Evolutionary conservation across 2,888 invertebrate genomes (phyloP).

Genomic region (Frankliniella fusca): DNA sequence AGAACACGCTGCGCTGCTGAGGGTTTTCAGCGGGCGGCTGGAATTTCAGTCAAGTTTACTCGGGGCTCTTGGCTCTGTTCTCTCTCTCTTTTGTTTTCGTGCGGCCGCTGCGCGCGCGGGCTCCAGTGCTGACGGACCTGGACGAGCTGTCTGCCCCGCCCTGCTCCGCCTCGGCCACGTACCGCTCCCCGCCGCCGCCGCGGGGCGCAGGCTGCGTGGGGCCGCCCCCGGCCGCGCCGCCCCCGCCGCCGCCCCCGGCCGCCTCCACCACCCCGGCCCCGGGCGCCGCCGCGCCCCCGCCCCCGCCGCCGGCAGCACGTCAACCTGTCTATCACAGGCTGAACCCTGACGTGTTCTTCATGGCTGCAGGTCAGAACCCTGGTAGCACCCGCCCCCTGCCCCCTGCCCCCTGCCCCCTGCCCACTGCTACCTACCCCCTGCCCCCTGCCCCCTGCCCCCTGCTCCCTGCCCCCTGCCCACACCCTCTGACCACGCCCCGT

Average conservation of each 20-base stretch:
- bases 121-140: slow-evolving; percentile 56
- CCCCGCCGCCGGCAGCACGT: slow-evolving; percentile 35
- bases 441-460: no score
- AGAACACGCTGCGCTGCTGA: no score
- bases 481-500: neutral
- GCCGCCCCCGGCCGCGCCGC: neutral
- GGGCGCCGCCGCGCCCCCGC: neutral
- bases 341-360: slow-evolving; percentile 45
- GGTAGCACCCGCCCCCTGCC: neutral
- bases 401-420: no score
- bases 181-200: slow-evolving; percentile 35
- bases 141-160: slow-evolving; percentile 53
- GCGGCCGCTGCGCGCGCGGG: slow-evolving; percentile 35
- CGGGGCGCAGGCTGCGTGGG: neutral
- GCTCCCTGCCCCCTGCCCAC: no score
- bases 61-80: no score
- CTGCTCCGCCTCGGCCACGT: slow-evolving; percentile 43
- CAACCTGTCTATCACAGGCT: slow-evolving; percentile 45
- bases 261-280: neutral
- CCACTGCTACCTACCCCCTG: no score
- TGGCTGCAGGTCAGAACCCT: slow-evolving; percentile 39
- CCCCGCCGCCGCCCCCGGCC: neutral
- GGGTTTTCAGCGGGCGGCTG: no score
- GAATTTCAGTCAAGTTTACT: no score
- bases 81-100: slow-evolving; percentile 1